Conservation (phyloP, 2,113 vertebrate species). For the Anoplopoma fimbria region DNA sequence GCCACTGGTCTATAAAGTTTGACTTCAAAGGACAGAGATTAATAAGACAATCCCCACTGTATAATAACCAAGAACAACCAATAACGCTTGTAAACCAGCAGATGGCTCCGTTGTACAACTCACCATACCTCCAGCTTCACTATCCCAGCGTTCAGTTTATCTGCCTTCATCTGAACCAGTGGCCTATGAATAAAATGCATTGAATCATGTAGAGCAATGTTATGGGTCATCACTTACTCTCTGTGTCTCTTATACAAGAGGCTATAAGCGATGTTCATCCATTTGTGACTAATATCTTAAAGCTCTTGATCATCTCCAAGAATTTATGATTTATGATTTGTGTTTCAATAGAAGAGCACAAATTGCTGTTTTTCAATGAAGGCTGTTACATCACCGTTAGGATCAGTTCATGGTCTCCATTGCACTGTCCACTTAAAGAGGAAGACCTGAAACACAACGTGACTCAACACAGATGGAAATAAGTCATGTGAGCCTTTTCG, state of each 20-base stretch:
- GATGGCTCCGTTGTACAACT: conserved; percentile 65
- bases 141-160: rapidly evolving
- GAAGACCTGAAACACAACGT: conserved; percentile 31
- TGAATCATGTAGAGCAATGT: conserved; percentile 22
- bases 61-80: neutral
- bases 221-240: conserved; percentile 14
- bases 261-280: neutral
- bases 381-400: conserved; percentile 12
- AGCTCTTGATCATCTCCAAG: neutral
- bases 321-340: no score
- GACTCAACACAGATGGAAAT: conserved; percentile 21
- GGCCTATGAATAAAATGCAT: conserved; percentile 33
- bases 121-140: neutral
- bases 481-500: conserved; percentile 37
- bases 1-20: neutral
- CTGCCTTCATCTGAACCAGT: conserved; percentile 17
- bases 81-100: conserved; percentile 39
- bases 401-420: neutral
- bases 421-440: conserved; percentile 31
- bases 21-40: no score
- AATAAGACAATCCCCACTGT: no score
- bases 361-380: neutral
- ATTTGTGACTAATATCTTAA: neutral
- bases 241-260: neutral
- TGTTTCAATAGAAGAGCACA: conserved; percentile 19